Percentiles rank a stretch among this genome's conserved stretches.
phyloP scores from a whole-genome alignment of 2,113 vertebrate species.

The Tichodroma muraria region DNA sequence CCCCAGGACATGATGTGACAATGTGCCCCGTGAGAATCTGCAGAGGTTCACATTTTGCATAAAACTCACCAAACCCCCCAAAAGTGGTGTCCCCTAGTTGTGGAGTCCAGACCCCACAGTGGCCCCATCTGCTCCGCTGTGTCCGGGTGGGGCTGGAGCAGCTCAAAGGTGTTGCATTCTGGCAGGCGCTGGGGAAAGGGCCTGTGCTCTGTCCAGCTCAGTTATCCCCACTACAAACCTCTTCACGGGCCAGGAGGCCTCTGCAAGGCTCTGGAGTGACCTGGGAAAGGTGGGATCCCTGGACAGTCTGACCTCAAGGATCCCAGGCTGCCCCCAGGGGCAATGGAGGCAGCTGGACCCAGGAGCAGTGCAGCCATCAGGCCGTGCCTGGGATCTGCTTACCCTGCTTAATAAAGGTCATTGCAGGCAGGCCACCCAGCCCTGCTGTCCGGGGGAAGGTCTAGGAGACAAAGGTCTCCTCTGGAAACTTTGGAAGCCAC shows the following conservation, averaged over 20 bases:
- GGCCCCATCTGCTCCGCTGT: not conserved
- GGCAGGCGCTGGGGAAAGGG: not conserved
- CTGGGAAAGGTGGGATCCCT: not conserved
- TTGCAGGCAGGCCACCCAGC: not conserved
- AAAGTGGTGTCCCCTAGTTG: accelerated
- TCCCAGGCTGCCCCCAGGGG: not conserved
- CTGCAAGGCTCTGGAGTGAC: not conserved
- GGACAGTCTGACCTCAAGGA: not conserved
- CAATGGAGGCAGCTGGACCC: not conserved
- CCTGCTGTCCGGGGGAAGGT: not conserved
- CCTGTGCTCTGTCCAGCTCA: not conserved
- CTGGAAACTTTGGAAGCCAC: not conserved
- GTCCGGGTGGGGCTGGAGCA: not conserved
- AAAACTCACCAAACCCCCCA: not conserved
- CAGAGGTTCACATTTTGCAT: not conserved
- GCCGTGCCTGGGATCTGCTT: not conserved
- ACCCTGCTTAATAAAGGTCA: not conserved
- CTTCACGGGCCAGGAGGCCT: not conserved
- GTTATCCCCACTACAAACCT: not conserved
- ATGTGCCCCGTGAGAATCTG: not conserved
- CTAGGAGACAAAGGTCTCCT: not conserved
- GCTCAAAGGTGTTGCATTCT: accelerated
- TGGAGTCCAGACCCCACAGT: not conserved
- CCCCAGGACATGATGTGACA: not conserved
- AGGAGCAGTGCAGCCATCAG: not conserved